Conservation (phyloP, 2,113 vertebrate genomes). For the Pollimyrus isidori region DNA sequence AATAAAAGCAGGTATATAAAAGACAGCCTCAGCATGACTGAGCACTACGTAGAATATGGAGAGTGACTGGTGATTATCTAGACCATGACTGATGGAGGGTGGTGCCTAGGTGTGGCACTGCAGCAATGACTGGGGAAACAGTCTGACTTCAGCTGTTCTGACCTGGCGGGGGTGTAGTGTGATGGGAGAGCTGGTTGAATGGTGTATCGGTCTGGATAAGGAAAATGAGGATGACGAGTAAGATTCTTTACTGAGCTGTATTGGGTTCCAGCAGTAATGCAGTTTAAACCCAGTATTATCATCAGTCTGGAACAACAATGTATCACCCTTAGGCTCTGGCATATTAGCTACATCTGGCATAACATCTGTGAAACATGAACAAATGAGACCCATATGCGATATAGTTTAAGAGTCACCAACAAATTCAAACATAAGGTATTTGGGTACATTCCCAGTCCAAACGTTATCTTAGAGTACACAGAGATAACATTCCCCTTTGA, state of each 20-base stretch:
- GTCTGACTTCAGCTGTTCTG: background rate
- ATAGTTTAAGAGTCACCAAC: background rate
- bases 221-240: background rate
- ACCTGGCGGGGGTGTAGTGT: too few relatives aligned
- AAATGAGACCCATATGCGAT: background rate
- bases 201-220: too few relatives aligned
- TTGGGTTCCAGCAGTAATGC: background rate
- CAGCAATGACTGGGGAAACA: too few relatives aligned
- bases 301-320: background rate
- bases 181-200: background rate
- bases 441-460: background rate
- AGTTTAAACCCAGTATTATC: background rate
- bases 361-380: background rate
- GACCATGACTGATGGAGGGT: too few relatives aligned
- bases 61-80: background rate
- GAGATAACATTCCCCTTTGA: background rate
- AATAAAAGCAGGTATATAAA: background rate
- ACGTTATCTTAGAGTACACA: background rate
- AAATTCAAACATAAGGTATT: background rate
- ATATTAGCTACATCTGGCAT: background rate
- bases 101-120: too few relatives aligned
- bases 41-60: background rate
- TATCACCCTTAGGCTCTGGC: background rate
- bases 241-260: background rate
- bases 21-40: background rate